These are phyloP conservation scores for Drosophila nigricruria DNA, from an alignment of 2,888 invertebrate genomes.

Conservation along the genomic window DNA sequence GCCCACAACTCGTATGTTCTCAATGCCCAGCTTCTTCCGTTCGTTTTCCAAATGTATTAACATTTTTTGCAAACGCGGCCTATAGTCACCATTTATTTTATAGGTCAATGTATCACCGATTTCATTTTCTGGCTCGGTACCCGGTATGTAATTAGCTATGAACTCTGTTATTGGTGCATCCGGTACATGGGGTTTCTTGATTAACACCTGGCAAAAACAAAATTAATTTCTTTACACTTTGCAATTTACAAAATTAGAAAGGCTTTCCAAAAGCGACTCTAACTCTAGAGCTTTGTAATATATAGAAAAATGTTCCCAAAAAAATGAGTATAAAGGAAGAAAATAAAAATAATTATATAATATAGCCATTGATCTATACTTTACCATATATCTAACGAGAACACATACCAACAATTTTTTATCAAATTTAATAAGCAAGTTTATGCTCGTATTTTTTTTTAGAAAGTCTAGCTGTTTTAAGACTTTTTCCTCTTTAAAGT, in stretches of 20 bases:
- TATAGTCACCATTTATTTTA: conserved; percentile 40
- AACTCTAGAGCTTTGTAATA: background rate
- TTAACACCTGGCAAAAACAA: conserved; percentile 51
- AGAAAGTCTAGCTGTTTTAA: too few relatives aligned
- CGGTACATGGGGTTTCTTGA: conserved; percentile 64
- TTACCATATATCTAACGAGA: too few relatives aligned
- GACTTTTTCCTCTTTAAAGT: too few relatives aligned
- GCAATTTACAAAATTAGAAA: background rate
- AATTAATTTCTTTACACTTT: background rate
- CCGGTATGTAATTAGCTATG: conserved; percentile 49
- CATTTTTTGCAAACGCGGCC: conserved; percentile 62
- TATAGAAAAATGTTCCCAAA: background rate
- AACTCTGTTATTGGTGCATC: conserved; percentile 68
- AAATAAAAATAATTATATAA: too few relatives aligned
- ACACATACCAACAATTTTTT: too few relatives aligned
- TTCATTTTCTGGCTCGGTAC: conserved; percentile 70
- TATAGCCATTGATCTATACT: too few relatives aligned
- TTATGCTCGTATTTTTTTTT: too few relatives aligned
- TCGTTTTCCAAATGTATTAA: conserved; percentile 72
- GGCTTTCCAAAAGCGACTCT: background rate
- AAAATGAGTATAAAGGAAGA: background rate
- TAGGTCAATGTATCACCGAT: conserved; percentile 76
- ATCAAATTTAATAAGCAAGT: too few relatives aligned
- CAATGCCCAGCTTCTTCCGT: conserved; percentile 61
- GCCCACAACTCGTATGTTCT: conserved; percentile 65